Percentiles rank a stretch among this genome's conserved stretches.
Conservation (phyloP, 2,113 vertebrate species). For the Bos taurus region DNA sequence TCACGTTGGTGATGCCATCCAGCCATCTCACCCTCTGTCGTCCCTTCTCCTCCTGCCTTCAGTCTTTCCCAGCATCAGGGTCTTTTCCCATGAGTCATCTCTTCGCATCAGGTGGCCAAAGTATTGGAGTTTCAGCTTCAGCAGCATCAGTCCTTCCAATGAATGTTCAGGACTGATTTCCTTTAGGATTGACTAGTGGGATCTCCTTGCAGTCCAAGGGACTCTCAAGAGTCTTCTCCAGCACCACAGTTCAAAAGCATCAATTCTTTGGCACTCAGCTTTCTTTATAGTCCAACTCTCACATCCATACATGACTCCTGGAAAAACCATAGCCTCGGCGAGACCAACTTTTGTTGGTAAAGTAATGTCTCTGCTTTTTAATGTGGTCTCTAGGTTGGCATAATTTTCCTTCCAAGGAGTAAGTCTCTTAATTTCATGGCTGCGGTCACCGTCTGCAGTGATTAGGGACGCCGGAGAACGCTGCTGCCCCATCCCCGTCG, state of each 20-base stretch:
- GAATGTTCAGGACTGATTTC: background rate
- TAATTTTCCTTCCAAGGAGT: background rate
- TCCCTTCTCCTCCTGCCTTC: background rate
- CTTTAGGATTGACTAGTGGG: background rate
- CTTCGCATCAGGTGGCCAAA: background rate
- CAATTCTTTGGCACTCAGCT: background rate
- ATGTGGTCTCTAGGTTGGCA: background rate
- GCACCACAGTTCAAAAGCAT: background rate
- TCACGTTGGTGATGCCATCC: accelerated
- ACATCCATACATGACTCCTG: background rate
- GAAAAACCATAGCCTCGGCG: background rate
- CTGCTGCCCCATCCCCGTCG: background rate
- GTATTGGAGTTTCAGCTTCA: background rate
- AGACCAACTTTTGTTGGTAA: background rate
- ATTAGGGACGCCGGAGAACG: background rate
- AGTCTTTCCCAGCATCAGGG: background rate
- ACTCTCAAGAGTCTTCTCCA: background rate
- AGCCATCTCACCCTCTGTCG: accelerated
- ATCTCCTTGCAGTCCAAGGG: background rate
- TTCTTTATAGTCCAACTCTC: background rate
- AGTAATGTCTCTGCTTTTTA: background rate
- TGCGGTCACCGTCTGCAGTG: background rate
- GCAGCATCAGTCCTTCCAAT: background rate
- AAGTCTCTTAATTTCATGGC: background rate
- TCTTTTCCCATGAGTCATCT: background rate